Evolutionary conservation across 2,797 vertebrate genomes (phyloP).

Genomic region (Sebastes umbrosus): DNA sequence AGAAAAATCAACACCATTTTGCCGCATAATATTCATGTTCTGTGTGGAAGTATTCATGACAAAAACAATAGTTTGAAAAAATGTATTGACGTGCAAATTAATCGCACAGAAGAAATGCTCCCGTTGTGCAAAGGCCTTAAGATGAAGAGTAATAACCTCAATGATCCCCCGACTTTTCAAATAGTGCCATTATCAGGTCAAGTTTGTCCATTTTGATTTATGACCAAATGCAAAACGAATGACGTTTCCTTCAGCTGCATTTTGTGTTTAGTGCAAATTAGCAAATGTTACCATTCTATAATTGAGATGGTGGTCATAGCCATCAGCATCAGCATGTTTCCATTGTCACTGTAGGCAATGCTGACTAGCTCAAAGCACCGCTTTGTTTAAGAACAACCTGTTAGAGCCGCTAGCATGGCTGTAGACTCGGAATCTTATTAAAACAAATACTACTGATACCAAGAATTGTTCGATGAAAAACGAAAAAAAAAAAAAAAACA

Average conservation of each 20-base stretch:
- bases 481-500: neutral
- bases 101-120: no score
- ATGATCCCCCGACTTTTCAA: neutral
- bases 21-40: fast-evolving
- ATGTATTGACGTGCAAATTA: neutral
- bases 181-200: neutral
- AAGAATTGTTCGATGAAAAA: neutral
- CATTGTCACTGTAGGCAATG: neutral
- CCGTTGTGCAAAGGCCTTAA: neutral
- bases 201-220: neutral
- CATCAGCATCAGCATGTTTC: neutral
- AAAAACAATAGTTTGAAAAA: neutral
- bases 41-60: neutral
- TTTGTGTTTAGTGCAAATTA: no score
- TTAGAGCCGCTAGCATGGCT: neutral
- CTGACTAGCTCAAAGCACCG: neutral
- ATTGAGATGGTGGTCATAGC: neutral
- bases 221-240: neutral
- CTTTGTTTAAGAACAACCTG: neutral
- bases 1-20: neutral
- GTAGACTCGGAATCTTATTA: neutral
- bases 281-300: neutral
- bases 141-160: neutral
- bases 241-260: no score
- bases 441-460: neutral